Conservation (phyloP, 2,888 invertebrate genomes). For the Mamestra brassicae region DNA sequence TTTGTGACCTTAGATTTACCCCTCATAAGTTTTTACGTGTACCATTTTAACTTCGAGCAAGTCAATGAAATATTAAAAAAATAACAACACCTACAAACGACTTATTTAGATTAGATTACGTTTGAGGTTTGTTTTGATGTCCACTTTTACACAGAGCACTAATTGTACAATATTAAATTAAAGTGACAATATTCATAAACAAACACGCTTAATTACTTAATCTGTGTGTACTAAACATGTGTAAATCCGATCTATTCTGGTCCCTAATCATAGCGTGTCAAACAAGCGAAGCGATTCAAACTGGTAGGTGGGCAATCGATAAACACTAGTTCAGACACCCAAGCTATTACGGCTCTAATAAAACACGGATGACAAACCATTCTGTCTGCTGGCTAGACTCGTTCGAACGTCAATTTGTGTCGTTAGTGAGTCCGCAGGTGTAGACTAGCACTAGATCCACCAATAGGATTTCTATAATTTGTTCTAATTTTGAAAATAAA, state of each 20-base stretch:
- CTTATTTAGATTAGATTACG: too few relatives aligned
- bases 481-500: slow-evolving; percentile 15
- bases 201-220: slow-evolving; percentile 26
- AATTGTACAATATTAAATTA: too few relatives aligned
- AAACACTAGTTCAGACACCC: slow-evolving; percentile 35
- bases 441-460: background rate
- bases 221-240: slow-evolving; percentile 34
- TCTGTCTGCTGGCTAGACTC: slow-evolving; percentile 41
- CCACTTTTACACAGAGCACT: too few relatives aligned
- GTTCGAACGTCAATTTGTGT: slow-evolving; percentile 48
- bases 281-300: slow-evolving; percentile 44
- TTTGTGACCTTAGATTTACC: too few relatives aligned
- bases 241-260: slow-evolving; percentile 31
- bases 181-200: background rate
- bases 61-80: too few relatives aligned
- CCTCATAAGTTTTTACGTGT: too few relatives aligned
- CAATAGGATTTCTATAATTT: background rate
- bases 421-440: slow-evolving; percentile 32
- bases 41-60: too few relatives aligned
- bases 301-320: slow-evolving; percentile 49
- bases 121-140: too few relatives aligned
- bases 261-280: slow-evolving; percentile 37
- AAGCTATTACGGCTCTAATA: slow-evolving; percentile 53
- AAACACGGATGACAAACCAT: slow-evolving; percentile 54
- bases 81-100: too few relatives aligned